Base-by-base conservation (phyloP, 2,113 vertebrate genomes). In the Noctilio leporinus region DNA sequence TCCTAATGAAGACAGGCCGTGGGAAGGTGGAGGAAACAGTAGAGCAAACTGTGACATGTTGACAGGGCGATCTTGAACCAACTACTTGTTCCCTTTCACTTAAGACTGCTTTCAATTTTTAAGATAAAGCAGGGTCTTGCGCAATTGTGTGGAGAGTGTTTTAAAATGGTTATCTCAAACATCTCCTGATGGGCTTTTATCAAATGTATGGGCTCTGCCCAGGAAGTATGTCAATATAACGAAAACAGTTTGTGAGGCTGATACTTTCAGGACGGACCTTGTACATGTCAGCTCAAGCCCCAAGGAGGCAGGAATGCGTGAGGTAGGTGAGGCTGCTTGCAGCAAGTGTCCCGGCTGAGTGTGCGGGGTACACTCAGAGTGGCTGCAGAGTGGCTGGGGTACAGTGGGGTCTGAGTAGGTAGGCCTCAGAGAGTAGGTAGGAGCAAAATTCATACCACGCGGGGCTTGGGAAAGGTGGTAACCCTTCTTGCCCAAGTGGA, bases 341-440 rank as follows among this genome's bases (percentile, higher is more conserved):
- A 47, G 70, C 30, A 4, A 73, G 35, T 7, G 4, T 28, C 10
- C 28, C 15, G 0, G 70, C 43, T 70, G 65, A 45, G 55, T 4
- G 43, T 20, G 5, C 35, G 15, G 78, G 20, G 40, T 16, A 6
- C 4, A 19, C 77, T 5, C 62, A 33, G 40, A 33, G 28, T 24
- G n/a, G n/a, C 78, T 38, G 17, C 45, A 45, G 55, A 33, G 30
- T 9, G 47, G 28, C 11, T 9, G 7, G 28, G 26, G 35, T 9
- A 2, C 16, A 0, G 1, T 19, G 45, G 38, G 16, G 9, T 69
- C 45, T 7, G 2, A n/a, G n/a, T n/a, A n/a, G n/a, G 10, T 0
- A 1, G 5, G 47, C 35, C 35, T 33, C 87, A 14, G 43, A 89
- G 38, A 49, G 17, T 26, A 53, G 64, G 26, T 28, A 14, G 55